Percentiles rank a stretch among this genome's conserved stretches.
These are phyloP conservation scores for Alaudala cheleensis DNA, from an alignment of 2,113 vertebrate species.

Conservation along the genomic window DNA sequence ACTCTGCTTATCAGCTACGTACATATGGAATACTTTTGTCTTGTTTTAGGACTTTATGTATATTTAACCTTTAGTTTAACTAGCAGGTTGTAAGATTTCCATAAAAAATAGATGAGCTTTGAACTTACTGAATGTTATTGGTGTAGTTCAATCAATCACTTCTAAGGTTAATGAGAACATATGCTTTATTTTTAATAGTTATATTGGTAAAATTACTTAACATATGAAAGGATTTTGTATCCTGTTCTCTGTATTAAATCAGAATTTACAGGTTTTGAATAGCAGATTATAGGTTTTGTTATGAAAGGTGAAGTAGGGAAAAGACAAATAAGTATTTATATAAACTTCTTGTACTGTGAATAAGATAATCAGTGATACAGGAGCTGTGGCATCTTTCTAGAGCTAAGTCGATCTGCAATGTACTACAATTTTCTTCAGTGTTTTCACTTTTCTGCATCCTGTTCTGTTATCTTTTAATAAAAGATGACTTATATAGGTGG, in stretches of 20 bases:
- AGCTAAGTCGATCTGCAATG: not conserved
- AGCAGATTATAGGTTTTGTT: not conserved
- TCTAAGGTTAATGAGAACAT: conserved; percentile 81
- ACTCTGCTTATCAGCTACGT: conserved; percentile 35
- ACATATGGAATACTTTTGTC: conserved; percentile 65
- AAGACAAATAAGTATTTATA: conserved; percentile 18
- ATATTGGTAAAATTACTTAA: conserved; percentile 71
- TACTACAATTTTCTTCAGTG: not conserved
- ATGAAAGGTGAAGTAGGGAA: not conserved
- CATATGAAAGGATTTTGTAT: conserved; percentile 39
- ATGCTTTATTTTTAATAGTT: conserved; percentile 76
- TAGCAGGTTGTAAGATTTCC: conserved; percentile 78
- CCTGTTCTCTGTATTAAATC: conserved; percentile 14
- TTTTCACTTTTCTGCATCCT: conserved; percentile 30
- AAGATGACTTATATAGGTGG: conserved; percentile 54
- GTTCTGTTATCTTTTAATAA: conserved; percentile 63
- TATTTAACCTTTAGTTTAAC: conserved; percentile 84
- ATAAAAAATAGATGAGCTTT: conserved; percentile 80
- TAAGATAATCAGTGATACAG: not conserved
- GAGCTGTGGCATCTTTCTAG: not conserved
- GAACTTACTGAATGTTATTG: conserved; percentile 76
- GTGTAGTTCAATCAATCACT: conserved; percentile 75
- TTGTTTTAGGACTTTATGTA: conserved; percentile 79
- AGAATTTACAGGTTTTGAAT: conserved; percentile 20
- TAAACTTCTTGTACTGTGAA: conserved; percentile 3